Percentiles rank a stretch among this genome's conserved stretches.
Conservation (phyloP, 2,797 vertebrate species). For the Choloepus didactylus region DNA sequence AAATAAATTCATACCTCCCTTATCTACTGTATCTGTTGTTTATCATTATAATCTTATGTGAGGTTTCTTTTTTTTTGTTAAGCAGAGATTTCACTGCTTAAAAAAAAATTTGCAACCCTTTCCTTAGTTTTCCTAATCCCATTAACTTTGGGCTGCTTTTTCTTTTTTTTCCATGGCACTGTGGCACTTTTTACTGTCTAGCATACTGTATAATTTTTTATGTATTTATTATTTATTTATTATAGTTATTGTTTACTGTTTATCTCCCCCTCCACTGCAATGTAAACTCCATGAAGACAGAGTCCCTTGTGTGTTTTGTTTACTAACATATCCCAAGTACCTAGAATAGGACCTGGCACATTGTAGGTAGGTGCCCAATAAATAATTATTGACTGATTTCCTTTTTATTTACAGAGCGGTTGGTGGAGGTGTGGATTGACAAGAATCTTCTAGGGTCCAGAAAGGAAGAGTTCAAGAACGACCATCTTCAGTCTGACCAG, state of each 20-base stretch:
- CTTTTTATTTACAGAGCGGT: neutral
- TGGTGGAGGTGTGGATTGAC: neutral
- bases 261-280: neutral
- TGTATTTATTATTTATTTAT: neutral
- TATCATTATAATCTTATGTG: constrained; percentile 25
- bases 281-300: neutral
- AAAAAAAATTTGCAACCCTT: neutral
- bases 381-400: neutral
- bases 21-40: neutral
- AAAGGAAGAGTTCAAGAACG: neutral
- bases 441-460: neutral
- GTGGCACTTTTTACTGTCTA: neutral
- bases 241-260: neutral
- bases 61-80: neutral
- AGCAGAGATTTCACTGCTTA: neutral
- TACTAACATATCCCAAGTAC: neutral
- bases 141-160: neutral
- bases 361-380: neutral
- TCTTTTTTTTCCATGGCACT: neutral
- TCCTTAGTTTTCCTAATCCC: neutral
- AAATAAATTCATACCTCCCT: neutral
- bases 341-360: neutral
- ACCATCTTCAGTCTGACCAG: neutral
- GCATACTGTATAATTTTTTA: neutral
- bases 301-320: neutral